Base-by-base conservation (phyloP, 2,113 vertebrate species). In the Morone saxatilis region DNA sequence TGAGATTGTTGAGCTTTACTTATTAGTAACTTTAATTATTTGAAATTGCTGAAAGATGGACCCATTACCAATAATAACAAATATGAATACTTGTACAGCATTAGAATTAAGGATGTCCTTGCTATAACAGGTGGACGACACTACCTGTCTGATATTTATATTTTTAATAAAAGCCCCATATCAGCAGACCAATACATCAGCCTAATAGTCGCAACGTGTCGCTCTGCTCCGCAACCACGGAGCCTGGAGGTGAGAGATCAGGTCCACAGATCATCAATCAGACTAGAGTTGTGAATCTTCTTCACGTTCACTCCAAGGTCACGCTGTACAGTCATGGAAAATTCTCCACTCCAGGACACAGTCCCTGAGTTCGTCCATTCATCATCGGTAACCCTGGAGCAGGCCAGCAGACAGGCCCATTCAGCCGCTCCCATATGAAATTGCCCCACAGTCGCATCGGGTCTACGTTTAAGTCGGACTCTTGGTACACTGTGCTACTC, bases 381-480 rank as follows among this genome's bases (percentile, higher is more conserved):
- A 92, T 92, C 92, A 91, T 87, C 31, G 1, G 20, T 71, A 86
- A 86, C 85, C 78, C 81, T 56, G 60, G 43, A 71, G 69, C 83
- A 14, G 70, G 25, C 45, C 73, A 9, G 77, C 56, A 75, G 85
- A 87, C 88, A 87, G 75, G 38, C 62, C 59, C 80, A 50, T 45
- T 82, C 61, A 78, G 74, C 71, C 62, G 3, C 19, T 60, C 43
- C 50, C 50, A 60, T 6, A 3, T 68, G 73, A 69, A 71, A 85
- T 1, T 6, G 54, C 45, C 68, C 67, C 7, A 36, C 67, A 51
- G 73, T 47, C 45, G 41, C 67, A 50, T 63, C 60, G 7, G 25
- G 57, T 82, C 76, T 54, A 17, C 9, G 17, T 53, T 53, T 14
- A 63, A 68, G 71, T 45, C 5, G 2, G 59, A 79, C 74, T 83